phyloP scores from a whole-genome alignment of 2,113 vertebrate genomes.

The Laterallus jamaicensis region DNA sequence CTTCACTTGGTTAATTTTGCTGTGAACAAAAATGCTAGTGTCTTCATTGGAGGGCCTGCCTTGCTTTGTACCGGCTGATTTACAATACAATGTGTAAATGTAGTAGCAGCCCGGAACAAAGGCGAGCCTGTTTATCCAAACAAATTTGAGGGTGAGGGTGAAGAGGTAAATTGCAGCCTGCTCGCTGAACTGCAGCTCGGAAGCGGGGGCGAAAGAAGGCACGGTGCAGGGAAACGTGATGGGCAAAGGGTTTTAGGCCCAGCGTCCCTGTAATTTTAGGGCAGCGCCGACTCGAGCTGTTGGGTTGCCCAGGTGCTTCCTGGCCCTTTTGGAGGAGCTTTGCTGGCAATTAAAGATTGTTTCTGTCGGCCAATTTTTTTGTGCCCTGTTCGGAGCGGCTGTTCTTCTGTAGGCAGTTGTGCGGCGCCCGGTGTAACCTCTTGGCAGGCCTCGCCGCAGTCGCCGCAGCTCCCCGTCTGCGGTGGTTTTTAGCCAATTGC shows the following conservation, averaged over 20 bases:
- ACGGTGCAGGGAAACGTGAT: background rate
- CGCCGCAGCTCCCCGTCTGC: fast-evolving
- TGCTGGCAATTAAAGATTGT: background rate
- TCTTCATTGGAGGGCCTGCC: slow-evolving; percentile 29
- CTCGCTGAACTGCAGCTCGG: background rate
- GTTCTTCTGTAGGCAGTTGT: background rate
- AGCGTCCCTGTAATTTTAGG: background rate
- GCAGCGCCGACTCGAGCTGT: background rate
- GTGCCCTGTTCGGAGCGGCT: background rate
- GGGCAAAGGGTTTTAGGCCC: background rate
- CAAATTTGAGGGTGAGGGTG: slow-evolving; percentile 43
- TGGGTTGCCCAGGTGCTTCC: background rate
- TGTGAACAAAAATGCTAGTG: slow-evolving; percentile 48
- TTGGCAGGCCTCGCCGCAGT: background rate
- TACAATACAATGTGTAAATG: slow-evolving; percentile 50
- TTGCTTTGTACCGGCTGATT: slow-evolving; percentile 32
- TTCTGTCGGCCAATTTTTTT: background rate
- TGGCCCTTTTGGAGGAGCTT: background rate
- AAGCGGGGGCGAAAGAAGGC: background rate
- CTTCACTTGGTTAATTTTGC: slow-evolving; percentile 23
- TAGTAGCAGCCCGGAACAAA: slow-evolving; percentile 51
- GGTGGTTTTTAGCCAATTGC: background rate
- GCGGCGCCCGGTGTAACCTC: background rate
- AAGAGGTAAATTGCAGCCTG: slow-evolving; percentile 55
- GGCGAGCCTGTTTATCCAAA: slow-evolving; percentile 59